Evolutionary conservation across 1,140 invertebrate genomes (phyloP).

Genomic region (Oppia nitens): DNA sequence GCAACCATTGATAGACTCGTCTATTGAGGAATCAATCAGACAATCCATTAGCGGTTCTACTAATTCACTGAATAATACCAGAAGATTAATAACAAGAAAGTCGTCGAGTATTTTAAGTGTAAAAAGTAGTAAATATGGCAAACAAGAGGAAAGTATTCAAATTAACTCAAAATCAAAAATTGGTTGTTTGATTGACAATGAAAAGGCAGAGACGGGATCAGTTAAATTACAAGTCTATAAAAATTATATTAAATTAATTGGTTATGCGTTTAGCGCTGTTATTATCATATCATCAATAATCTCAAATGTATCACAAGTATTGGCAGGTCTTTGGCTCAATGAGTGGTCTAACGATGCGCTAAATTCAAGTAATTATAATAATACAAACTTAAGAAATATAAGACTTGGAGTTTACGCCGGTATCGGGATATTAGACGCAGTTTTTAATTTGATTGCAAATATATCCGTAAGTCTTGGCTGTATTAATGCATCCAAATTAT

Average conservation of each 20-base stretch:
- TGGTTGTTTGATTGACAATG: slow-evolving; percentile 36
- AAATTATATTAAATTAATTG: slow-evolving; percentile 11
- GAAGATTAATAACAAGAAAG: not conserved
- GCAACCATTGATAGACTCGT: not conserved
- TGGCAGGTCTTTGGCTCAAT: slow-evolving; percentile 28
- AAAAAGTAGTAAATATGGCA: too few relatives aligned
- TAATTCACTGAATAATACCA: too few relatives aligned
- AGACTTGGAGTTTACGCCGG: slow-evolving; percentile 63
- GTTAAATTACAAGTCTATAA: slow-evolving; percentile 9
- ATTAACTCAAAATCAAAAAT: too few relatives aligned
- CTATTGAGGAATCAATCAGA: not conserved
- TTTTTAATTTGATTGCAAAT: not conserved
- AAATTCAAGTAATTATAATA: slow-evolving; percentile 17
- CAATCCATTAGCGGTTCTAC: not conserved
- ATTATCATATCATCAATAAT: slow-evolving; percentile 22
- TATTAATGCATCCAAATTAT: slow-evolving; percentile 9
- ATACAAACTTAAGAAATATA: slow-evolving; percentile 45
- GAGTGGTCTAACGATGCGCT: slow-evolving; percentile 29
- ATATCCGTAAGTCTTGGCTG: slow-evolving; percentile 9
- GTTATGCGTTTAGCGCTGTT: not conserved
- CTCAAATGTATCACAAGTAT: slow-evolving; percentile 16
- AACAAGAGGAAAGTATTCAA: too few relatives aligned
- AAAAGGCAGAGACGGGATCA: slow-evolving; percentile 10
- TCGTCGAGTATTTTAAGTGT: slow-evolving; percentile 8
- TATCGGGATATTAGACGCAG: not conserved